Percentiles rank a stretch among this genome's conserved stretches.
Evolutionary conservation across 2,797 vertebrate genomes (phyloP).

Genomic region (Pseudomugil gertrudae): DNA sequence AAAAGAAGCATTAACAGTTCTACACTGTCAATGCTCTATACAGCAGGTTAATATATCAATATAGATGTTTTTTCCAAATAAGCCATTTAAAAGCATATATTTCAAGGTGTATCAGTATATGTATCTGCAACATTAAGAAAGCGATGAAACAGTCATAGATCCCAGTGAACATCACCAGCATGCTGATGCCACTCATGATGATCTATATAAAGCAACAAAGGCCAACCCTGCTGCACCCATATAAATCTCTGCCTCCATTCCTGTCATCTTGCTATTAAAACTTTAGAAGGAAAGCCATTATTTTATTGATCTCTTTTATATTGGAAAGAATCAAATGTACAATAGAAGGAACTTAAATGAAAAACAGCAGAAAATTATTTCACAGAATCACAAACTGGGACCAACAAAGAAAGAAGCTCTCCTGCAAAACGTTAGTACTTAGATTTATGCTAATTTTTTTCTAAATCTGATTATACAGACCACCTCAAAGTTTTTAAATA

Average conservation of each 20-base stretch:
- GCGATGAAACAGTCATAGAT: conserved; percentile 1
- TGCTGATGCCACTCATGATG: not conserved
- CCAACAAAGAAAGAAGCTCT: not conserved
- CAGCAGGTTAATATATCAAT: not conserved
- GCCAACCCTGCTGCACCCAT: not conserved
- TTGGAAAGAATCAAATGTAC: not conserved
- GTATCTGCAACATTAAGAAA: not conserved
- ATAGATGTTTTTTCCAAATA: not conserved
- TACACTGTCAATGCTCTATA: too few relatives aligned
- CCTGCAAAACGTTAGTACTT: not conserved
- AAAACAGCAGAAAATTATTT: not conserved
- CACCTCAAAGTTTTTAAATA: not conserved
- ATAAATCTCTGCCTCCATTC: conserved; percentile 9
- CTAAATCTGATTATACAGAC: not conserved
- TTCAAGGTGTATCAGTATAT: not conserved
- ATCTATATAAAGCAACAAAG: conserved; percentile 29
- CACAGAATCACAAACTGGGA: not conserved
- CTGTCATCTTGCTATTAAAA: conserved; percentile 8
- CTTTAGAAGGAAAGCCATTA: not conserved
- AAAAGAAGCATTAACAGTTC: not conserved
- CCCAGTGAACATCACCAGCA: conserved; percentile 4
- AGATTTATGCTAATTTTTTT: not conserved
- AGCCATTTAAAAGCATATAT: conserved; percentile 7
- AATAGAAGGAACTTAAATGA: not conserved
- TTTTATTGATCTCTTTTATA: not conserved